These are phyloP conservation scores for Drosophila miranda DNA, from an alignment of 1,140 invertebrate genomes.

Conservation along the genomic window DNA sequence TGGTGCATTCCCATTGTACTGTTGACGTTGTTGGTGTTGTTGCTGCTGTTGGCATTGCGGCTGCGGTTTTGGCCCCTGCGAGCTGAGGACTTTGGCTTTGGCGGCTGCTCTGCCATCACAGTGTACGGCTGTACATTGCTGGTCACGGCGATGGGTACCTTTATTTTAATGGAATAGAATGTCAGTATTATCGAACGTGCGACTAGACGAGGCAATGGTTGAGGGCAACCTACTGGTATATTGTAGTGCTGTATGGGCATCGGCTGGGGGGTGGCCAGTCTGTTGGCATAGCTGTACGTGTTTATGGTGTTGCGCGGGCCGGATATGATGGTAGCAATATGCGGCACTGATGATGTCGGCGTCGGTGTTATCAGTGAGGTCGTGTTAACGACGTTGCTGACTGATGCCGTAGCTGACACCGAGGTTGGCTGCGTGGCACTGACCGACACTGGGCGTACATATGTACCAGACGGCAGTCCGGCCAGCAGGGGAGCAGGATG, in stretches of 20 bases:
- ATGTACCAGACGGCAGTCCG: slow-evolving; percentile 44
- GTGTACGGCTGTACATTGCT: slow-evolving; percentile 23
- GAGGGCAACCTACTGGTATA: slow-evolving; percentile 53
- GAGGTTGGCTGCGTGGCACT: slow-evolving; percentile 26
- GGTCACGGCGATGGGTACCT: slow-evolving; percentile 63
- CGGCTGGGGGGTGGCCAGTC: slow-evolving; percentile 13
- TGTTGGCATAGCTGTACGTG: slow-evolving; percentile 25
- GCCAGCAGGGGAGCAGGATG: too few species aligned
- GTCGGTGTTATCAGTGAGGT: slow-evolving; percentile 11
- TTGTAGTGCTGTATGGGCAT: slow-evolving; percentile 57
- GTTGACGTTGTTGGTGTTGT: slow-evolving; percentile 20
- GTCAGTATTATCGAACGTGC: not conserved
- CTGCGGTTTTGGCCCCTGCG: slow-evolving; percentile 40
- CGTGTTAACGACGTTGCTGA: slow-evolving; percentile 30
- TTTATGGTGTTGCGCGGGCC: slow-evolving; percentile 33
- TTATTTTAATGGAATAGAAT: too few species aligned
- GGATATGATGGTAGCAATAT: slow-evolving; percentile 44
- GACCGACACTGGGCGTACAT: slow-evolving; percentile 40
- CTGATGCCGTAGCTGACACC: not conserved
- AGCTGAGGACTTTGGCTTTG: slow-evolving; percentile 48
- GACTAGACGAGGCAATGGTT: not conserved
- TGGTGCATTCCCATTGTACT: slow-evolving; percentile 40
- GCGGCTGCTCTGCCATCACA: slow-evolving; percentile 52
- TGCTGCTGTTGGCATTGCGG: slow-evolving; percentile 30
- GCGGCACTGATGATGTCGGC: slow-evolving; percentile 15